Base-by-base conservation (phyloP, 2,888 invertebrate species). In the Resseliella maxima region DNA sequence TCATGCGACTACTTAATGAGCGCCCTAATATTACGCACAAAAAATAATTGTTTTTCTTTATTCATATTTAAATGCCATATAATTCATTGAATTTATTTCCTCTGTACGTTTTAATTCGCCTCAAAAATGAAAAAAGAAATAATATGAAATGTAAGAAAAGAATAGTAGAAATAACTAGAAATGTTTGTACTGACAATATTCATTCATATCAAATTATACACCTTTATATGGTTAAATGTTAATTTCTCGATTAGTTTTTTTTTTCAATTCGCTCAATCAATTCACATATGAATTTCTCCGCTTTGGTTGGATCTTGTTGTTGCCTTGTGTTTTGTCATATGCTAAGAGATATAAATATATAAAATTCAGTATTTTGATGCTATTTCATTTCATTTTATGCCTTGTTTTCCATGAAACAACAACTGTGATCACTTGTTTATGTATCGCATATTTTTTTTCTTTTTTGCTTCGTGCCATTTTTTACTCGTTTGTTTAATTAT, bases 41-140 rank as follows among this genome's bases (percentile, higher is more conserved):
- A 8, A 12, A 15, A 6, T 18, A 21, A 15, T 15, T 50, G 50
- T 18, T 18, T 15, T 50, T 8, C 8, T 50, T 50, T 8, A 2
- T 3, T 15, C 50, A 12, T 41, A 41, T 41, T 5, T 18, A 6
- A 50, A 50, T 21, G 50, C 50, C 15, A 72, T 31, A 31, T 31
- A n/a, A 72, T 31, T 72, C 72, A 72, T 72, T 35, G 12, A 72
- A 72, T 72, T 72, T 72, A 72, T 72, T 72, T 72, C 72, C 72
- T 72, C 35, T 31, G 72, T 15, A 35, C 31, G 27, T 27, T 24
- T 18, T 50, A 18, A n/a, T 3, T 3, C 3, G 27, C 59, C 5
- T 3, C 24, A 59, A 72, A n/a, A 72, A 59, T 21, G 35, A 35
- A 10, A 31, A 72, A 1, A 27, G 35, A 5, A 35, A 72, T 6